These are phyloP conservation scores for Anthopleura sola DNA, from an alignment of 64 coral and sea anemone species.

Conservation along the genomic window DNA sequence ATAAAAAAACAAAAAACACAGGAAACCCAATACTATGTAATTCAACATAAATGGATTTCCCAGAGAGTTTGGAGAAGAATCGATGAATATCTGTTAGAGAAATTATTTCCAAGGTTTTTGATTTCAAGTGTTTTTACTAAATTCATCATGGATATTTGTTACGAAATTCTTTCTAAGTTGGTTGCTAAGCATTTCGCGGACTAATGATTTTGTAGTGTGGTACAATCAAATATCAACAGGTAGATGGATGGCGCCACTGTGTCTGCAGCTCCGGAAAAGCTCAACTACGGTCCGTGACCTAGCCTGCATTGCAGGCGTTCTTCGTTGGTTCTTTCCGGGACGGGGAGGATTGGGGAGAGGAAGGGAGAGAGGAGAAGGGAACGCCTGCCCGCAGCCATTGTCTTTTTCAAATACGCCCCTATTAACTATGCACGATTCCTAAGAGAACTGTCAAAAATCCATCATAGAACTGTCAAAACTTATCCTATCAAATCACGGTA, in stretches of 20 bases:
- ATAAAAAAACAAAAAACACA: neutral
- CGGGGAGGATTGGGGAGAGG: too few relatives aligned
- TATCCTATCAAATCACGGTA: too few relatives aligned
- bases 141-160: neutral
- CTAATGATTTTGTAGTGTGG: neutral
- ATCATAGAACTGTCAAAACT: too few relatives aligned
- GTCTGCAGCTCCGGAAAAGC: slow-evolving; percentile 6
- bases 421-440: too few relatives aligned
- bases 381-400: too few relatives aligned
- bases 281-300: slow-evolving; percentile 2
- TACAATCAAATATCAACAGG: slow-evolving; percentile 2
- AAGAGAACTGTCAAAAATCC: too few relatives aligned
- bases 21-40: neutral
- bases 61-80: too few relatives aligned
- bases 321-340: too few relatives aligned
- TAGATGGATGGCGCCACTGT: neutral
- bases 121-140: neutral
- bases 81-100: too few relatives aligned
- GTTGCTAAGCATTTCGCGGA: neutral
- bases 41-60: neutral
- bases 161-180: neutral
- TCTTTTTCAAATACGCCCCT: too few relatives aligned
- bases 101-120: neutral
- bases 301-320: too few relatives aligned
- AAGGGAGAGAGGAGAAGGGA: too few relatives aligned